phyloP scores from a whole-genome alignment of 2,888 invertebrate species.

The Eretmocerus hayati region DNA sequence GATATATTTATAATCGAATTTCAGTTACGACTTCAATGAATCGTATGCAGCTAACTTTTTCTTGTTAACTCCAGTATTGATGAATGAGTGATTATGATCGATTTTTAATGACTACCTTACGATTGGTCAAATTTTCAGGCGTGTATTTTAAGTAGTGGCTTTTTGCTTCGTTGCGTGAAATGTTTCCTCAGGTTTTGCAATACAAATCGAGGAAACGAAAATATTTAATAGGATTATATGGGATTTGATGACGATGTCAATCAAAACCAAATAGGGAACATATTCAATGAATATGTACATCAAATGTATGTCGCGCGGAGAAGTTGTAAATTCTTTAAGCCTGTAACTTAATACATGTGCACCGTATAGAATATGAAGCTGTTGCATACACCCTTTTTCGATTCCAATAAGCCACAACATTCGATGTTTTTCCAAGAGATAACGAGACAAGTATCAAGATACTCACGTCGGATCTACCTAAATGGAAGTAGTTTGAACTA shows the following conservation, averaged over 20 bases:
- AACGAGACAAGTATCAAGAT: too few relatives aligned
- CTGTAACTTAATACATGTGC: constrained; percentile 19
- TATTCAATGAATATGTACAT: constrained; percentile 15
- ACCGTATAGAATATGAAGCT: too few relatives aligned
- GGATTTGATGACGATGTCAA: too few relatives aligned
- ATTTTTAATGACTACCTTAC: constrained; percentile 20
- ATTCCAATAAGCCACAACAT: too few relatives aligned
- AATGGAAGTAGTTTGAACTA: too few relatives aligned
- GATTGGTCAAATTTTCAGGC: too few relatives aligned
- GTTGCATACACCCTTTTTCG: too few relatives aligned
- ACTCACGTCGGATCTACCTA: too few relatives aligned
- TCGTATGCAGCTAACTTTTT: constrained; percentile 22
- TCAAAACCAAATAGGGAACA: constrained; percentile 15
- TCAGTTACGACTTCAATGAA: constrained; percentile 18
- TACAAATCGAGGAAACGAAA: constrained; percentile 21
- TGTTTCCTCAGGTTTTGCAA: constrained; percentile 26
- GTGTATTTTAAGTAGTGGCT: too few relatives aligned
- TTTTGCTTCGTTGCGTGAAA: constrained; percentile 27
- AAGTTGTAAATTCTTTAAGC: constrained; percentile 15
- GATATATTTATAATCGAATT: constrained; percentile 22
- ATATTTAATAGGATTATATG: too few relatives aligned
- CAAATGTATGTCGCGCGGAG: constrained; percentile 15
- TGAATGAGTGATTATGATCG: constrained; percentile 30
- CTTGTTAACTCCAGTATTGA: constrained; percentile 40
- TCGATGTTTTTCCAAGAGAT: too few relatives aligned